Conservation (phyloP, 2,888 invertebrate species). For the Petrolisthes manimaculis region DNA sequence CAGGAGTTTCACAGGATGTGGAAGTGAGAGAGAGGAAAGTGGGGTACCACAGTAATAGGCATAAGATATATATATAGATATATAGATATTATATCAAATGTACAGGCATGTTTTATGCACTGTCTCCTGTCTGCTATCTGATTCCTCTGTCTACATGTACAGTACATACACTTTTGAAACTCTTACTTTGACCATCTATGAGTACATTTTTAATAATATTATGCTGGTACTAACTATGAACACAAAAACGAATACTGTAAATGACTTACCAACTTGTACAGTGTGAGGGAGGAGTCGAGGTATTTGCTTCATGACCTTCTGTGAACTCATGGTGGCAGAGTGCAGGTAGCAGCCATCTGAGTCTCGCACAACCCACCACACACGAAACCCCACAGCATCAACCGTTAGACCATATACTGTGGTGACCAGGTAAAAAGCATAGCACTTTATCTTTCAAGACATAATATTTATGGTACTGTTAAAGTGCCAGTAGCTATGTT, state of each 20-base stretch:
- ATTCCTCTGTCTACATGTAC: no score
- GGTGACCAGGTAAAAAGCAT: background rate
- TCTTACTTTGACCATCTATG: no score
- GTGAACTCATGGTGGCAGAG: background rate
- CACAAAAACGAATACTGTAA: background rate
- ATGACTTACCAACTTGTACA: conserved; percentile 32
- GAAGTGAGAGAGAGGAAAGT: background rate
- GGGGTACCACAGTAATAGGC: background rate
- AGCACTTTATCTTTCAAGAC: no score
- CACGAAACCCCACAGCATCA: conserved; percentile 81
- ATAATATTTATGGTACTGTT: no score
- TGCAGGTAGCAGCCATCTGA: conserved; percentile 48
- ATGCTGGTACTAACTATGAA: background rate
- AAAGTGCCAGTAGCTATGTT: no score
- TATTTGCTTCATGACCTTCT: background rate
- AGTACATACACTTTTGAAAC: no score
- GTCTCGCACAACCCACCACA: conserved; percentile 69
- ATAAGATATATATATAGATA: no score
- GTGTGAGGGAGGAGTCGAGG: conserved; percentile 12
- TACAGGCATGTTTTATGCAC: no score
- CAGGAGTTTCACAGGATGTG: background rate
- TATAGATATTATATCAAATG: no score
- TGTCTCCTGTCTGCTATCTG: no score
- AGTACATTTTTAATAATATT: no score
- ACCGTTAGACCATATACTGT: conserved; percentile 86